Conservation (phyloP, 2,113 vertebrate species). For the Chlorodrepanis virens region DNA sequence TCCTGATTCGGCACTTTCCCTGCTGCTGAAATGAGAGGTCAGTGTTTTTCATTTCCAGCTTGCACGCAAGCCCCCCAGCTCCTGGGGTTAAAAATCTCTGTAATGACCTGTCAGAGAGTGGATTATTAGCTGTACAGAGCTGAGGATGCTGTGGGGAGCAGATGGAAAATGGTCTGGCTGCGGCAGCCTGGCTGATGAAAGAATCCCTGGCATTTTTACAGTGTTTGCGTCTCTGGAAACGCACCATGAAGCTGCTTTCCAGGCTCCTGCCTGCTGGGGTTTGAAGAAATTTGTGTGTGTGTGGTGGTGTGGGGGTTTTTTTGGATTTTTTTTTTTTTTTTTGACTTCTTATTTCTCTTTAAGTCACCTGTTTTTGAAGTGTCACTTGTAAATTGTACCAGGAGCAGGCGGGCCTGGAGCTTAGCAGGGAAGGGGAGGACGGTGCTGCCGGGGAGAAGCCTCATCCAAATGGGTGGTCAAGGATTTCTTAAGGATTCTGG, state of each 20-base stretch:
- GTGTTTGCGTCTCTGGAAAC: constrained; percentile 65
- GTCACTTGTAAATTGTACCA: neutral
- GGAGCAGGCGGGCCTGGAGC: neutral
- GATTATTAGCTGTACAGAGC: constrained; percentile 69
- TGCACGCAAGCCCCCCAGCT: constrained; percentile 28
- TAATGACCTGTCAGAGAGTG: constrained; percentile 67
- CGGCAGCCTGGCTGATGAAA: constrained; percentile 65
- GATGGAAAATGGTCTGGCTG: constrained; percentile 72
- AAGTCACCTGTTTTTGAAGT: constrained; percentile 47
- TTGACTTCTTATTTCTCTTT: neutral
- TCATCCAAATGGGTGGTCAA: neutral
- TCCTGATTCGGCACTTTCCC: constrained; percentile 60
- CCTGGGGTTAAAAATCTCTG: constrained; percentile 69
- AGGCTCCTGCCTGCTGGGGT: constrained; percentile 51
- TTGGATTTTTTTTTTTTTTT: neutral
- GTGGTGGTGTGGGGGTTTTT: neutral
- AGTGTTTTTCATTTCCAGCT: constrained; percentile 66
- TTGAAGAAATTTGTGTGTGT: constrained; percentile 16
- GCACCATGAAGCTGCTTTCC: constrained; percentile 52
- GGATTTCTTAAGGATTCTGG: neutral
- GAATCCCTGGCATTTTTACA: constrained; percentile 70
- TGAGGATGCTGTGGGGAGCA: constrained; percentile 60
- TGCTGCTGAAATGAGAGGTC: constrained; percentile 58
- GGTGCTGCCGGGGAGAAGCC: neutral
- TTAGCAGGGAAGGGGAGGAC: accelerated